Evolutionary conservation across 2,797 vertebrate species (phyloP), one percentile per base, ranked within the genome.

Genomic region (Margarornis squamiger): DNA sequence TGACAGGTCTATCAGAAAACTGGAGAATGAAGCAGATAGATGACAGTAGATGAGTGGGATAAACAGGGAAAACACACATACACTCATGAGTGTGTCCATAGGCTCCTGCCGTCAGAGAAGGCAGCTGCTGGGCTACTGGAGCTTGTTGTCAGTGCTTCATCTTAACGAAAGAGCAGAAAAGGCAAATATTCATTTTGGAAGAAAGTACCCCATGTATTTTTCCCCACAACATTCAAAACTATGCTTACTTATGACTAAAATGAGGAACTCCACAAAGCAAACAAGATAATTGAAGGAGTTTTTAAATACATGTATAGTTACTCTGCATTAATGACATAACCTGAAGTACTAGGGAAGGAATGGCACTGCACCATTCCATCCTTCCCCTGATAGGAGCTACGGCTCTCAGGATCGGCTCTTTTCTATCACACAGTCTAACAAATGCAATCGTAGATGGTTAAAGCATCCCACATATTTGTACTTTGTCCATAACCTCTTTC

Each of bases 401-500:
- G n/a, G 29, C 36, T 68, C 62, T 41, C 85, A 73, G 62, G 66
- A 84, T 62, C 3, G 1, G 5, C 32, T 81, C 32, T 62, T 79
- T 76, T 58, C 52, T 54, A 11, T 52, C 22, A 27, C 30, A 62
- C 4, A 16, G 24, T 88, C 86, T 77, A 54, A 45, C 38, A 78
- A 41, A 38, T 21, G 29, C 32, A 77, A 58, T 81, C 49, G 3
- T 41, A 61, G 84, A 78, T 48, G 48, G 70, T 46, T 93, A 87
- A 93, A 95, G 78, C 48, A 93, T 93, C 80, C 61, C 58, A 68
- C 59, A 75, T 65, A 29, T 81, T 80, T 72, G 30, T 72, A 57
- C 32, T 79, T 84, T 61, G 72, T 74, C 84, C 63, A 27, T 72
- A 66, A 90, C 51, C 51, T 95, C 90, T 90, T 95, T 84, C 75